phyloP scores from a whole-genome alignment of 2,888 invertebrate species.

The Rhagonycha fulva region DNA sequence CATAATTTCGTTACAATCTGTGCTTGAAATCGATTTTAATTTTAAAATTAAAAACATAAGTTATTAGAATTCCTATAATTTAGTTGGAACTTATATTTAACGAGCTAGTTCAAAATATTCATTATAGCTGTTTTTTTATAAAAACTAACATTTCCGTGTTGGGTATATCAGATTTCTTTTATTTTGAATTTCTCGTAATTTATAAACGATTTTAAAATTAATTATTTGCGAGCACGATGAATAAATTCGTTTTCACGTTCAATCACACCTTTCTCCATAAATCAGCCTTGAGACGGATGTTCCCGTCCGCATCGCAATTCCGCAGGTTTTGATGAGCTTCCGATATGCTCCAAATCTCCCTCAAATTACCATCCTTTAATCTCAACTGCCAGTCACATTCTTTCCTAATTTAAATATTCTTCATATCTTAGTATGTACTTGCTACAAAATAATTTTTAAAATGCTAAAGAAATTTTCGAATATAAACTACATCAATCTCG shows the following conservation, averaged over 20 bases:
- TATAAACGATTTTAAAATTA: conserved; percentile 21
- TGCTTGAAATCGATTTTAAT: too few species aligned
- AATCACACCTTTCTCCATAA: conserved; percentile 39
- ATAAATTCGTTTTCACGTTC: conserved; percentile 27
- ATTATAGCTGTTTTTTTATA: background rate
- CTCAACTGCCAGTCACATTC: conserved; percentile 45
- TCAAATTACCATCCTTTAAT: conserved; percentile 49
- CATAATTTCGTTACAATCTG: too few species aligned
- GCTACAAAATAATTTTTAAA: conserved; percentile 23
- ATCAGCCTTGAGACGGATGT: conserved; percentile 48
- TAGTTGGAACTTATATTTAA: background rate
- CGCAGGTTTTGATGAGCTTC: conserved; percentile 53
- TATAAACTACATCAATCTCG: conserved; percentile 15
- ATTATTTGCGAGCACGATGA: conserved; percentile 21
- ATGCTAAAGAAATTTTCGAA: conserved; percentile 11
- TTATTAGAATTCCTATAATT: too few species aligned
- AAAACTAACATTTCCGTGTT: background rate
- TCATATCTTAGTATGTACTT: conserved; percentile 15
- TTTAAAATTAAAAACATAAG: too few species aligned
- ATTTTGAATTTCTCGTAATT: background rate
- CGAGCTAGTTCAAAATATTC: background rate
- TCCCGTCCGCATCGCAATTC: conserved; percentile 50
- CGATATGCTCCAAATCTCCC: conserved; percentile 52
- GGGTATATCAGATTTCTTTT: background rate
- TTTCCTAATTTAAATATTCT: conserved; percentile 31